These are phyloP conservation scores for Haemorhous mexicanus DNA, from an alignment of 2,113 vertebrate species.

Conservation along the genomic window DNA sequence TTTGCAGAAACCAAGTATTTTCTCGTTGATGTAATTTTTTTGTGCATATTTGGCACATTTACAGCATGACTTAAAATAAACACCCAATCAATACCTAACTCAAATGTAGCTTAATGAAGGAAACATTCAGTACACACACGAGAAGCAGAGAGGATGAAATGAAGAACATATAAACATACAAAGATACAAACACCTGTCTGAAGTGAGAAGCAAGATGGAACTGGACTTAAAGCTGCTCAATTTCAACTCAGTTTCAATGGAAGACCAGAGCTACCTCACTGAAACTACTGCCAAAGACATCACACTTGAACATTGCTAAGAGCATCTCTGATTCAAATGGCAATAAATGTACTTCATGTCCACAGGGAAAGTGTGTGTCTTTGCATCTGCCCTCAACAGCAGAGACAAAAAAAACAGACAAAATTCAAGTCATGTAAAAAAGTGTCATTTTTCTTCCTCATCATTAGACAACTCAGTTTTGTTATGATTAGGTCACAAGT, in stretches of 20 bases:
- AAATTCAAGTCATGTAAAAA: neutral
- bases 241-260: neutral
- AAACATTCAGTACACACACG: neutral
- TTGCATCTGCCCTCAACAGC: neutral
- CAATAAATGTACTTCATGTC: neutral
- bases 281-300: neutral
- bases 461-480: neutral
- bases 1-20: neutral
- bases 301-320: neutral
- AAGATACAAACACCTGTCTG: neutral
- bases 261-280: neutral
- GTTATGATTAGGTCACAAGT: neutral
- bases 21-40: neutral
- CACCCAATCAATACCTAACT: neutral
- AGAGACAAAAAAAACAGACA: neutral
- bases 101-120: neutral
- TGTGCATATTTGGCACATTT: neutral
- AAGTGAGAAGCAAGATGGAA: neutral
- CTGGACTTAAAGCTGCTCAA: neutral
- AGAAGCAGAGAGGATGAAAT: neutral
- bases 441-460: neutral
- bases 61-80: neutral
- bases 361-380: neutral
- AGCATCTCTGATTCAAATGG: neutral
- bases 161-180: neutral